Evolutionary conservation across 2,113 vertebrate genomes (phyloP), one percentile per base, ranked within the genome.

Genomic region (Xyliphius kryptos): DNA sequence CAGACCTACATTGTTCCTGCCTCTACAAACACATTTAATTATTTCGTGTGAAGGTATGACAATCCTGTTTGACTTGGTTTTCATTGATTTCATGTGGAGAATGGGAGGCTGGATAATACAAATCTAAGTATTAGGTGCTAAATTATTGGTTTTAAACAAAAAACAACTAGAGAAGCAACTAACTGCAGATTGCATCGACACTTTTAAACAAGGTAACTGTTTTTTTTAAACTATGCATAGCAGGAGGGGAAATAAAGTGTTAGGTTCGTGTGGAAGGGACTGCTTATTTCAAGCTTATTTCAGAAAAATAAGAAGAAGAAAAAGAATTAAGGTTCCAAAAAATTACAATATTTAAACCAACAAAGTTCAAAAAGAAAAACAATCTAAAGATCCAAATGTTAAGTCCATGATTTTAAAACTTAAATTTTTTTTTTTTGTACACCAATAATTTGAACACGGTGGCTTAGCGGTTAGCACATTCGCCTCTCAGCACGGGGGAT

Each of bases 21-120:
- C 56, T 71, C 72, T 73, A 81, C 81, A 79, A 82, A 82, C 76
- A 84, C 83, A 83, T 81, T 80, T 74, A 84, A 79, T 82, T 79
- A 78, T 76, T 80, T 75, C 75, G 80, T 82, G 81, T 77, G 77
- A 80, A 81, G 76, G 83, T 82, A 82, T 77, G 79, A 81, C 81
- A 77, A 76, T 81, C 78, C 76, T 80, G 77, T 79, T 83, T 77
- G 58, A 14, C 66, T 72, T 22, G 74, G 75, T 81, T 74, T 76
- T 71, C 75, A 80, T 79, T 78, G 77, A 83, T 80, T 77, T 57
- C 5, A 53, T 73, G 77, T 70, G 63, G 69, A 72, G 44, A 36
- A 67, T 4, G 51, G 66, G 40, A 66, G 73, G 69, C 59, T 66
- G n/a, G 17, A 44, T 9, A 68, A 12, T 21, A 67, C 12, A 19